Conservation (phyloP, 2,113 vertebrate species). For the Pagrus major region DNA sequence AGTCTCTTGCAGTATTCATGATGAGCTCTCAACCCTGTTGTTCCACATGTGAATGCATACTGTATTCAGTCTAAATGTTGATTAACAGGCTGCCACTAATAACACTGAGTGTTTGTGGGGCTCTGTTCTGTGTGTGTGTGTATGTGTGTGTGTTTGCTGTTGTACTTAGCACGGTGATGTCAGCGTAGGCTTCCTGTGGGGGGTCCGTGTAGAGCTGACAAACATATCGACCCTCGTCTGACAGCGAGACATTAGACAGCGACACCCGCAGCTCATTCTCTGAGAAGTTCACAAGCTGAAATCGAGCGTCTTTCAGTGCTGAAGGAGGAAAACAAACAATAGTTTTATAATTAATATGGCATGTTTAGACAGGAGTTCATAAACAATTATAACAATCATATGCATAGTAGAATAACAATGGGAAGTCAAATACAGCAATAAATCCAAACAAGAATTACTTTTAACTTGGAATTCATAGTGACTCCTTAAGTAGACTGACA, state of each 20-base stretch:
- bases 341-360: not conserved
- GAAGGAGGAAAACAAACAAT: constrained; percentile 43
- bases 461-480: not conserved
- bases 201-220: constrained; percentile 99
- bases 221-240: constrained; percentile 96
- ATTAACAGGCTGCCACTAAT: constrained; percentile 7
- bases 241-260: constrained; percentile 95
- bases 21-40: constrained; percentile 3
- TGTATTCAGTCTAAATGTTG: constrained; percentile 23
- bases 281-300: constrained; percentile 99
- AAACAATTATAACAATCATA: too few relatives aligned
- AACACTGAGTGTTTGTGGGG: not conserved
- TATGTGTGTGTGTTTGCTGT: not conserved
- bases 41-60: not conserved
- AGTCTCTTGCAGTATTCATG: not conserved
- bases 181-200: constrained; percentile 95
- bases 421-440: not conserved
- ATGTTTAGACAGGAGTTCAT: not conserved
- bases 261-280: constrained; percentile 97
- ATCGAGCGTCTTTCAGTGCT: constrained; percentile 98
- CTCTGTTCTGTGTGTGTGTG: not conserved
- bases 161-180: constrained; percentile 95
- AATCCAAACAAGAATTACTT: not conserved
- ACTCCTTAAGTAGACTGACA: not conserved
- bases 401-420: not conserved